These are phyloP conservation scores for Drosophila pseudotalamancana DNA, from an alignment of 2,888 invertebrate species.

Conservation along the genomic window DNA sequence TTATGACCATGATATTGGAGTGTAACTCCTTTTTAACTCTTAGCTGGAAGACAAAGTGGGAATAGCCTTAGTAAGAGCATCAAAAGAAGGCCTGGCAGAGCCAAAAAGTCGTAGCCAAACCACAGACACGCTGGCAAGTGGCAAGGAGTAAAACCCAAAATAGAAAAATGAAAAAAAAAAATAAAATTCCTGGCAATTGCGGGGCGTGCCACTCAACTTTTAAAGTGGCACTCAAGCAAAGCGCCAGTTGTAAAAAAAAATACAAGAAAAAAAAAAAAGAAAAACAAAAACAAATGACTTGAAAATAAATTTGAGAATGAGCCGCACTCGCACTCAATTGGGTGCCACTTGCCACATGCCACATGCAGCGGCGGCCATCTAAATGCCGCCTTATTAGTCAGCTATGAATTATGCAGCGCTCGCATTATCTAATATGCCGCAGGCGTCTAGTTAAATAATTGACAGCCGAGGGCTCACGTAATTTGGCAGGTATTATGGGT, in stretches of 20 bases:
- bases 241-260: conserved; percentile 35
- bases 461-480: conserved; percentile 45
- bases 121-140: conserved; percentile 57
- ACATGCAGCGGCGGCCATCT: conserved; percentile 32
- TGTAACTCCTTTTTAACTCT: no score
- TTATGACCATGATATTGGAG: no score
- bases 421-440: conserved; percentile 70
- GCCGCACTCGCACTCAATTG: not conserved
- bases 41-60: not conserved
- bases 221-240: conserved; percentile 67
- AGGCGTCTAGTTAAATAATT: conserved; percentile 68
- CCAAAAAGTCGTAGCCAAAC: conserved; percentile 52
- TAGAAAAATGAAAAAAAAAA: conserved; percentile 2
- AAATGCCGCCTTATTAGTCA: conserved; percentile 56
- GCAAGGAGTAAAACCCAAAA: conserved; percentile 28
- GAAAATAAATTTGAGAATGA: conserved; percentile 31
- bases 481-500: conserved; percentile 56
- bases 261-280: not conserved
- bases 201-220: conserved; percentile 60
- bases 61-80: not conserved
- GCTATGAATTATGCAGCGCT: conserved; percentile 51
- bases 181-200: conserved; percentile 34
- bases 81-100: conserved; percentile 21
- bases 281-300: conserved; percentile 8
- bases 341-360: conserved; percentile 6